Conservation (phyloP, 2,113 vertebrate species). For the Glaucomys volans region DNA sequence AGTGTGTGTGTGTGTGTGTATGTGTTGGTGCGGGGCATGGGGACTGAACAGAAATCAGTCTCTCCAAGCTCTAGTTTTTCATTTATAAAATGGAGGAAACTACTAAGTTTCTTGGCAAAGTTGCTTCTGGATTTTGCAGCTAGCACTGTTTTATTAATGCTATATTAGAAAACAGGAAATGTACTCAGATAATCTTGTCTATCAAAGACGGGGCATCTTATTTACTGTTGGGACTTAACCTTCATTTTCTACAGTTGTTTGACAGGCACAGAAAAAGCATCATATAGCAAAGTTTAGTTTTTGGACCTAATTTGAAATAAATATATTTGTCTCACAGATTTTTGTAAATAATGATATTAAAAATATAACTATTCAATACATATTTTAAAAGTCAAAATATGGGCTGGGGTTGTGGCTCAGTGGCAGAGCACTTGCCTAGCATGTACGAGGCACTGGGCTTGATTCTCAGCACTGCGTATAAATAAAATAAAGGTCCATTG, state of each 20-base stretch:
- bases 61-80: not conserved
- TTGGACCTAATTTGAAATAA: constrained; percentile 3
- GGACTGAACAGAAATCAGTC: not conserved
- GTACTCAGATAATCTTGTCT: not conserved
- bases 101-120: not conserved
- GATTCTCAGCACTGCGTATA: too few relatives aligned
- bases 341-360: constrained; percentile 18
- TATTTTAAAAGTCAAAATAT: constrained; percentile 18
- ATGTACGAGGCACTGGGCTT: too few relatives aligned
- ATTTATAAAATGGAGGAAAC: not conserved
- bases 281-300: not conserved
- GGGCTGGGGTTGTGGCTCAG: too few relatives aligned
- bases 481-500: too few relatives aligned
- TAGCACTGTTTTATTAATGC: not conserved
- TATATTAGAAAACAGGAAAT: not conserved
- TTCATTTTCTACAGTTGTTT: not conserved
- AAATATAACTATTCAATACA: constrained; percentile 20
- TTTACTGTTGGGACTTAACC: not conserved
- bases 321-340: constrained; percentile 17
- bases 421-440: too few relatives aligned
- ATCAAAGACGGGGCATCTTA: not conserved
- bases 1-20: fast-evolving
- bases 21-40: not conserved
- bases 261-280: not conserved
- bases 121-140: not conserved